Evolutionary conservation across 2,888 invertebrate species (phyloP).

Genomic region (Athalia cordata): DNA sequence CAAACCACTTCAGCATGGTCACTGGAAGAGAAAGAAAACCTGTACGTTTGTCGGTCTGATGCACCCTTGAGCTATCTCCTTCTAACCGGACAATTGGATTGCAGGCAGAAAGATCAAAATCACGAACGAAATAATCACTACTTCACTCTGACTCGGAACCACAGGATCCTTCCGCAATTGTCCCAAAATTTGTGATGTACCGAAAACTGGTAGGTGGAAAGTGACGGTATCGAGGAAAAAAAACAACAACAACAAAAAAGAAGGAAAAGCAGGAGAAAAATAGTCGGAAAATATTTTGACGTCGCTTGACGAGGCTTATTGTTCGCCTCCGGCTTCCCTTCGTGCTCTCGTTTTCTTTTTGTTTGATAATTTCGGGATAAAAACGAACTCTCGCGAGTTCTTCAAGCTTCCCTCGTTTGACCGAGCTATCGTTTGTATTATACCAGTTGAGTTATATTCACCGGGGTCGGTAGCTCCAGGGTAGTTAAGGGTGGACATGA

Average conservation of each 20-base stretch:
- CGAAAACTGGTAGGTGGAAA: background rate
- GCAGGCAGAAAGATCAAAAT: too few species aligned
- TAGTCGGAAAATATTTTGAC: background rate
- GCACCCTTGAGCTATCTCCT: background rate
- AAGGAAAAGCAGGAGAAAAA: background rate
- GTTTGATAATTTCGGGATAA: constrained; percentile 12
- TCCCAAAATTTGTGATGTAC: background rate
- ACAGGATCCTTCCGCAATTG: background rate
- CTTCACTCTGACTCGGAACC: constrained; percentile 3
- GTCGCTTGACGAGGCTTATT: constrained; percentile 9
- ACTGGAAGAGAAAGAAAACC: background rate
- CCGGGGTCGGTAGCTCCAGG: too few species aligned
- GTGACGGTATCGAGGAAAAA: too few species aligned
- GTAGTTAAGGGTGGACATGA: too few species aligned
- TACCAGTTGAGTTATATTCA: background rate
- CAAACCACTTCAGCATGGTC: background rate
- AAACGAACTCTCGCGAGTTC: constrained; percentile 8
- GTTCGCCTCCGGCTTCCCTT: background rate
- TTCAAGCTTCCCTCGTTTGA: constrained; percentile 10
- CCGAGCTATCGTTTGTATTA: background rate
- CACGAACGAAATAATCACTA: background rate
- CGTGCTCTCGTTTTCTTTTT: background rate
- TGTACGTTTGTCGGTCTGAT: constrained; percentile 12
- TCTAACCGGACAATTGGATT: constrained; percentile 15
- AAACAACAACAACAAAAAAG: too few species aligned